Base-by-base conservation (phyloP, 2,113 vertebrate genomes). In the Steatornis caripensis region DNA sequence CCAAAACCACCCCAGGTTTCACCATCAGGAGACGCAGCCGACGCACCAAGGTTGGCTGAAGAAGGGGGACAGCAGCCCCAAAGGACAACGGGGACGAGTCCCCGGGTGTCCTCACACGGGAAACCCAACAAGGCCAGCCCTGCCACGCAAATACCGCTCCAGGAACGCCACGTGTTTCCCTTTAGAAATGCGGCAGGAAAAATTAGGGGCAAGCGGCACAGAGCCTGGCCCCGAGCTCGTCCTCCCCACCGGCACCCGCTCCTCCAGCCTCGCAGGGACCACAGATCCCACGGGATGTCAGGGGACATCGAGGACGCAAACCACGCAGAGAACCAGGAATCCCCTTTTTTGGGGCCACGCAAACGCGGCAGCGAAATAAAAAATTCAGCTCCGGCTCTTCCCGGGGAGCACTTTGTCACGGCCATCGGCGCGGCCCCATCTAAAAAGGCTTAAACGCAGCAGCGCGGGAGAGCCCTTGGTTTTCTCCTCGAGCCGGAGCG, bases 301-400 rank as follows among this genome's bases (percentile, higher is more conserved):
- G 39, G 48, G 39, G 41, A 66, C 12, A 29, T 3, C 8, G 1
- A 7, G 43, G 68, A 37, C 2, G 15, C 60, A 61, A 89, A 89
- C 3, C 60, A 27, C 6, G 0, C 0, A 0, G 7, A 17, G 21
- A 2, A 69, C 18, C 5, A 10, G 10, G n/a, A 10, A 81, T 2
- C 61, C 10, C 20, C 51, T 13, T 72, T 82, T 39, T 10, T 0
- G 2, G 37, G 55, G 26, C 5, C 32, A 60, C 1, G 0, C 8
- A 71, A 83, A 90, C 0, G 7, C 0, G 8, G 19, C n/a, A 45
- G 41, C 26, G 36, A 45, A 78, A 58, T 6, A 19, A 71, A 71
- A 95, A 62, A 69, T 86, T 54, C 45, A 21, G 3, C 43, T 51
- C 74, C 19, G 17, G 30, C 78, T 32, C 23, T 24, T 24, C 43